These are phyloP conservation scores for Coendou prehensilis DNA, from an alignment of 2,797 vertebrate genomes.

Conservation along the genomic window DNA sequence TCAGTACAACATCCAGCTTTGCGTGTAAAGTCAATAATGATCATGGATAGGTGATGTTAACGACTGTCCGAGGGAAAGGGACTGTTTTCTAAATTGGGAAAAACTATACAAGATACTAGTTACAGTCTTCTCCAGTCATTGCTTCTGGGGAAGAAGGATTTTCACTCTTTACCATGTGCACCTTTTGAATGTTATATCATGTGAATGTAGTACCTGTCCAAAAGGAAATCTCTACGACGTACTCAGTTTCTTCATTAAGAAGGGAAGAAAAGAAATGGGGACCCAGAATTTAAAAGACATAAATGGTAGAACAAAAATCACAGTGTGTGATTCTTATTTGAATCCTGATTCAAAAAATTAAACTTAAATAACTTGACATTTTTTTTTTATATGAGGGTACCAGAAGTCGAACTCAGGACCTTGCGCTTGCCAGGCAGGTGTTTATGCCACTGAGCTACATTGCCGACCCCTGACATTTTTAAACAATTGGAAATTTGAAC, in stretches of 20 bases:
- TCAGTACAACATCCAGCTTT: not conserved
- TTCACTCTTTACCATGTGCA: not conserved
- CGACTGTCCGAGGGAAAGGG: not conserved
- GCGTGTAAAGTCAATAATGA: not conserved
- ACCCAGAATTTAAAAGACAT: not conserved
- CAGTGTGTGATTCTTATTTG: not conserved
- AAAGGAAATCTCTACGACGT: slow-evolving; percentile 5
- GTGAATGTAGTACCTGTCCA: not conserved
- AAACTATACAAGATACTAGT: not conserved
- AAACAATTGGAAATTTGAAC: not conserved
- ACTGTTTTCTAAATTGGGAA: slow-evolving; percentile 54
- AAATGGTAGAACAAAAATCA: not conserved
- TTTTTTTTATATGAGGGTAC: too few relatives aligned
- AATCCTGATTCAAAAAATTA: not conserved
- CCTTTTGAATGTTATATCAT: not conserved
- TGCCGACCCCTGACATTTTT: not conserved
- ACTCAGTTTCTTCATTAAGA: not conserved
- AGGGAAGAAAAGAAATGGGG: not conserved
- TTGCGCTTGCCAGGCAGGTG: too few relatives aligned
- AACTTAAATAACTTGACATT: not conserved
- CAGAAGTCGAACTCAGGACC: too few relatives aligned
- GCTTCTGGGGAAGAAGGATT: not conserved
- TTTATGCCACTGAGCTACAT: too few relatives aligned
- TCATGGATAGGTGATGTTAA: not conserved
- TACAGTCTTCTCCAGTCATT: not conserved